These are phyloP conservation scores for Valencia hispanica DNA, from an alignment of 2,797 vertebrate species.

Conservation along the genomic window DNA sequence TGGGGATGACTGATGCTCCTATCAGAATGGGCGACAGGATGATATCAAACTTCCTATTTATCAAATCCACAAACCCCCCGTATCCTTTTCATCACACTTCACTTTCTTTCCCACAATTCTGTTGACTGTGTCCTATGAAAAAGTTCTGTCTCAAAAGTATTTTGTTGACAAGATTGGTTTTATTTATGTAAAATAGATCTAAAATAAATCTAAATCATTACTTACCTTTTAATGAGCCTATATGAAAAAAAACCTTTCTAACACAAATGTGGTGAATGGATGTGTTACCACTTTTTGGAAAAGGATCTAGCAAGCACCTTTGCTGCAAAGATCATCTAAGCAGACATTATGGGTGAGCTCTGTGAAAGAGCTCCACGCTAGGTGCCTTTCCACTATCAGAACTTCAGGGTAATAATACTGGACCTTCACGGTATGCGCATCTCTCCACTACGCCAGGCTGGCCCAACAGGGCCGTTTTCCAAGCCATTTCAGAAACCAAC, in stretches of 20 bases:
- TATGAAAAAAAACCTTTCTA: too few relatives aligned
- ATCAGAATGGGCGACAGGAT: slow-evolving; percentile 30
- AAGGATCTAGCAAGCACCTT: neutral
- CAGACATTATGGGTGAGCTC: neutral
- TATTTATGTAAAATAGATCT: neutral
- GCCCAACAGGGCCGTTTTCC: too few relatives aligned
- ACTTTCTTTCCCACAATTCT: slow-evolving; percentile 5
- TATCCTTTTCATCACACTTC: slow-evolving; percentile 26
- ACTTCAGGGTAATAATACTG: too few relatives aligned
- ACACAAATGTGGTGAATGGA: neutral
- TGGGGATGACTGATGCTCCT: slow-evolving; percentile 59
- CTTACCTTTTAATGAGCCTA: too few relatives aligned
- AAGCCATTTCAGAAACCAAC: too few relatives aligned
- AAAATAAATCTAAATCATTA: neutral
- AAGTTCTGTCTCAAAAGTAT: neutral
- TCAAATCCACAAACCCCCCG: slow-evolving; percentile 46
- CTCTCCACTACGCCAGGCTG: too few relatives aligned
- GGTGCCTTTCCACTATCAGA: too few relatives aligned
- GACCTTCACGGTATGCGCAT: too few relatives aligned
- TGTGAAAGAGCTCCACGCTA: too few relatives aligned
- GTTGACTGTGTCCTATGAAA: neutral
- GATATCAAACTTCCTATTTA: slow-evolving; percentile 51
- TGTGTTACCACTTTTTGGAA: neutral
- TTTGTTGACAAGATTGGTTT: neutral
- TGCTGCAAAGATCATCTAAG: neutral